Base-by-base conservation (phyloP, 2,888 invertebrate species). In the Trachelus tabidus region DNA sequence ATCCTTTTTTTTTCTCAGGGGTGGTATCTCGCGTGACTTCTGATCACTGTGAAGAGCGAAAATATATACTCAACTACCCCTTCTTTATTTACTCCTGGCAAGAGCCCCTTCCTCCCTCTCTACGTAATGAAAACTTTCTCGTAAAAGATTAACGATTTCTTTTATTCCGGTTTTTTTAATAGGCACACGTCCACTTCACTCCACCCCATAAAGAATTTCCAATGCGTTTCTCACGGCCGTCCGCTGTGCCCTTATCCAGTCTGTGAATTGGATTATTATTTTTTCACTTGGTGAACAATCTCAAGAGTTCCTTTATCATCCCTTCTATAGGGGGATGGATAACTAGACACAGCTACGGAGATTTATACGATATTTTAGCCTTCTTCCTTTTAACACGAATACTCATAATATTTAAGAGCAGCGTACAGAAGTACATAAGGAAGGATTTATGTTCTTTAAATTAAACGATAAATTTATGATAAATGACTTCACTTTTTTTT, bases 201-300 rank as follows among this genome's bases (percentile, higher is more conserved):
- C 78, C 80, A 75, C 78, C 78, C 79, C 79, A 78, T 78, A 77
- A 81, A 80, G 78, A 82, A 78, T 80, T 77, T 78, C 75, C 78
- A 77, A 77, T 56, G 76, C 75, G 56, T 73, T 76, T 69, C 79
- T 79, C 77, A 68, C 40, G 68, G 34, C 73, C 68, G 68, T 34
- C 37, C 37, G 69, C 73, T 74, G 73, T 69, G 79, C 73, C 68
- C 68, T 69, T 76, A 79, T 76, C 68, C 79, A 76, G 77, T 76
- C 81, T 78, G 81, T 81, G 81, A 82, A 82, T 82, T 82, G 81
- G 81, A 82, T 82, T 82, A 82, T 82, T 82, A 79, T 79, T 81
- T 56, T 56, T 77, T 78, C 81, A 81, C 77, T 76, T 77, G 33
- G 33, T 56, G 40, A 56, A 56, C 40, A 56, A 56, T 56, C 40